Conservation (phyloP, 2,888 invertebrate genomes). For the Hypselothyrea guttata region DNA sequence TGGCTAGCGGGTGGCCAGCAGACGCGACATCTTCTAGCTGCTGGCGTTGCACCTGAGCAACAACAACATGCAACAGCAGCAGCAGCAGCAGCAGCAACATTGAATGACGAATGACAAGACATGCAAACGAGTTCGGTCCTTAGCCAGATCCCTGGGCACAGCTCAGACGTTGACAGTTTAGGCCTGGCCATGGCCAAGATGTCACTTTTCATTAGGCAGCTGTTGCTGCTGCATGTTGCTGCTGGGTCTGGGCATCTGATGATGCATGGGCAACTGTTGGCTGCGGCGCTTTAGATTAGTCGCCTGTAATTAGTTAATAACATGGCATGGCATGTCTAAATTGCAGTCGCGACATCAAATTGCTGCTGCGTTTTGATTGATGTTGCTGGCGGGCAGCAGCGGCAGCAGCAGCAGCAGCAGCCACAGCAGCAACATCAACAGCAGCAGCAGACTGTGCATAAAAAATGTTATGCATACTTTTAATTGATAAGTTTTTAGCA, state of each 20-base stretch:
- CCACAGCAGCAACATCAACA: slow-evolving; percentile 15
- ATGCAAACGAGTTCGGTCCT: slow-evolving; percentile 59
- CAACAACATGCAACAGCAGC: slow-evolving; percentile 16
- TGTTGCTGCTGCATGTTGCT: slow-evolving; percentile 24
- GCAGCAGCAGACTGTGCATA: slow-evolving; percentile 33
- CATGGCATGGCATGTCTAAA: slow-evolving; percentile 80
- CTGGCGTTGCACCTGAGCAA: slow-evolving; percentile 71
- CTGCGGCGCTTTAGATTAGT: slow-evolving; percentile 79
- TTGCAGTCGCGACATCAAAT: slow-evolving; percentile 73
- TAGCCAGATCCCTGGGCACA: slow-evolving; percentile 26
- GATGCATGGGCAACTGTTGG: slow-evolving; percentile 68
- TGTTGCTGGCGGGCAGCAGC: slow-evolving; percentile 75
- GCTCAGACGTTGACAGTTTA: slow-evolving; percentile 71
- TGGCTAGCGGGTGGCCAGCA: slow-evolving; percentile 68
- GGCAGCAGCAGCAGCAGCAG: slow-evolving; percentile 15
- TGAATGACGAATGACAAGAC: slow-evolving; percentile 69
- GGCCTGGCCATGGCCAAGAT: slow-evolving; percentile 79
- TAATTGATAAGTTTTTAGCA: slow-evolving; percentile 82
- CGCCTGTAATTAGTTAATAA: slow-evolving; percentile 81
- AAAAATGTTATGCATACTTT: slow-evolving; percentile 78
- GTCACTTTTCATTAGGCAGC: slow-evolving; percentile 80
- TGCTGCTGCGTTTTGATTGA: slow-evolving; percentile 74
- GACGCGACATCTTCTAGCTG: slow-evolving; percentile 77
- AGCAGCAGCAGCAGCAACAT: slow-evolving; percentile 26
- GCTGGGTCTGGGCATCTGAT: slow-evolving; percentile 18